Evolutionary conservation across 1,140 invertebrate genomes (phyloP).

Genomic region (Brachionus rotundiformis): DNA sequence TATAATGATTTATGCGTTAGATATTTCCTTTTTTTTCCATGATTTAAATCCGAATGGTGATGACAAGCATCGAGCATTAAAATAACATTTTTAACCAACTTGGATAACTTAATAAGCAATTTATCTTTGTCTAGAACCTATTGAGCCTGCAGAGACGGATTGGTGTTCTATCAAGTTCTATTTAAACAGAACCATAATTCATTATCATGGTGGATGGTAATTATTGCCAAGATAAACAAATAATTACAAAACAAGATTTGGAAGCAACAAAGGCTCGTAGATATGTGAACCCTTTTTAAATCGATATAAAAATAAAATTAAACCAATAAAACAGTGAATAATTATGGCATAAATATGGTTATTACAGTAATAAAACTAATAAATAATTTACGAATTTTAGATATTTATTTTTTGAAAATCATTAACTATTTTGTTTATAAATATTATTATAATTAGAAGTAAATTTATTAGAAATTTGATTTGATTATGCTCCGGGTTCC

Average conservation of each 20-base stretch:
- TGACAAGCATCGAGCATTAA: neutral
- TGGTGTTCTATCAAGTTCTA: neutral
- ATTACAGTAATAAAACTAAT: conserved; percentile 5
- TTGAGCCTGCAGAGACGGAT: neutral
- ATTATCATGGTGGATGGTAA: neutral
- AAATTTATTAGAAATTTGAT: neutral
- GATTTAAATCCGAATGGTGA: neutral
- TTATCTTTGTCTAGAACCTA: neutral
- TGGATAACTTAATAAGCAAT: neutral
- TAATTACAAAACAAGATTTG: neutral
- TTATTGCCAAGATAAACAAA: conserved; percentile 1
- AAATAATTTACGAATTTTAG: neutral
- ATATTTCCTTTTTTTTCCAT: neutral
- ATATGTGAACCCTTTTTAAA: neutral
- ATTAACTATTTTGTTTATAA: conserved; percentile 1
- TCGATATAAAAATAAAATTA: neutral
- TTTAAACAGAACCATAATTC: neutral
- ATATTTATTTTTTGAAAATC: neutral
- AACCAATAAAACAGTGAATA: neutral
- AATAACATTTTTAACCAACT: neutral
- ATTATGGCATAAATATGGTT: conserved; percentile 14
- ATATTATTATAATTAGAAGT: conserved; percentile 13
- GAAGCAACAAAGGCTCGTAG: neutral
- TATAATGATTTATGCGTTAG: neutral
- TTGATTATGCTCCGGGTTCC: neutral